Evolutionary conservation across 2,113 vertebrate genomes (phyloP).

Genomic region (Vombatus ursinus): DNA sequence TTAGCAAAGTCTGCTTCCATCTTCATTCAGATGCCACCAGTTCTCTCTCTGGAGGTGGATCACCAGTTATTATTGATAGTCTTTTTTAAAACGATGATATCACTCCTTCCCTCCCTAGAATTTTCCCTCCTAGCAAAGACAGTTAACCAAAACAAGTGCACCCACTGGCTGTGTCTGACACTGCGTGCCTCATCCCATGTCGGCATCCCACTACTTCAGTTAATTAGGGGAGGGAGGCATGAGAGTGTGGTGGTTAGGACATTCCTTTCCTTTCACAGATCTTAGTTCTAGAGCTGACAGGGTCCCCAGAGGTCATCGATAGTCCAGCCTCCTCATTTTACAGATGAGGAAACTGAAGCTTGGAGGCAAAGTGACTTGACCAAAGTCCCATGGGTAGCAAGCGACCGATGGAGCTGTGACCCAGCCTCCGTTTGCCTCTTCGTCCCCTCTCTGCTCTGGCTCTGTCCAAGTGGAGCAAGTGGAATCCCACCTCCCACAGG

Average conservation of each 20-base stretch:
- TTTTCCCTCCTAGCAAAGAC: neutral
- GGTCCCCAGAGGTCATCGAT: neutral
- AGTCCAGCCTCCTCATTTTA: neutral
- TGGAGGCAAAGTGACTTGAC: neutral
- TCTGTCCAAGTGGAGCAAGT: neutral
- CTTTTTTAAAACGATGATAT: neutral
- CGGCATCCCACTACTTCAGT: neutral
- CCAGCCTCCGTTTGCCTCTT: neutral
- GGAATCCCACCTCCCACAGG: neutral
- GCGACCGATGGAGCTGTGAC: neutral
- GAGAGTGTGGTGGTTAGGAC: neutral
- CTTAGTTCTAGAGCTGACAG: neutral
- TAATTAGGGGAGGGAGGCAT: neutral
- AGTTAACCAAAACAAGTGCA: neutral
- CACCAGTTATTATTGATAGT: neutral
- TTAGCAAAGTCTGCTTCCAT: neutral
- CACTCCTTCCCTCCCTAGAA: neutral
- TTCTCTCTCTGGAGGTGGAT: neutral
- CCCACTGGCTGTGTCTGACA: neutral
- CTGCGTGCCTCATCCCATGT: rapidly evolving
- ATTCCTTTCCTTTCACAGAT: neutral
- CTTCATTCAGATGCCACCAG: neutral
- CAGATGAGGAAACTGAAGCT: neutral
- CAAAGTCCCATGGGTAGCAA: neutral
- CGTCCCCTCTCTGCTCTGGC: neutral